Conservation (phyloP, 2,113 vertebrate genomes). For the Macrotis lagotis region DNA sequence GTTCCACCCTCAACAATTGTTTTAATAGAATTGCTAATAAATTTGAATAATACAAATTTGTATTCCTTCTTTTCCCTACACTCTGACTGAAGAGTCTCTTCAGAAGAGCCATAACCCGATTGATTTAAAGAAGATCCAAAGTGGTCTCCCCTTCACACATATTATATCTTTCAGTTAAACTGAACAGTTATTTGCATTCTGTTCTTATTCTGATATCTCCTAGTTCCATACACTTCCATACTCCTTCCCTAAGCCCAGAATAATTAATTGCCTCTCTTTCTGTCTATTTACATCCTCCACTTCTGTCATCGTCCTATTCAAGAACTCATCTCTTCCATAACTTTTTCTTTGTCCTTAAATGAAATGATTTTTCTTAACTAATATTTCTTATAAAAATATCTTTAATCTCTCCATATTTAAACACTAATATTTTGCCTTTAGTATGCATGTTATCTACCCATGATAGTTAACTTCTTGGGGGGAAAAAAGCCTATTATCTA, state of each 20-base stretch:
- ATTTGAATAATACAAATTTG: background rate
- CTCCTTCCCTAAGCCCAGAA: background rate
- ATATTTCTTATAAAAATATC: background rate
- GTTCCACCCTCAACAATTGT: background rate
- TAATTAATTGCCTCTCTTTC: background rate
- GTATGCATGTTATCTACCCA: background rate
- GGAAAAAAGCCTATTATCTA: background rate
- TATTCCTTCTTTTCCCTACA: background rate
- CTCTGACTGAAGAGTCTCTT: background rate
- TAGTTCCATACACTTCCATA: background rate
- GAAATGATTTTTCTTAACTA: background rate
- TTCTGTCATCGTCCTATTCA: background rate
- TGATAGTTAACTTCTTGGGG: background rate
- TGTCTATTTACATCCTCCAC: background rate
- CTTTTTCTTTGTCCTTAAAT: background rate
- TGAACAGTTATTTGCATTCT: background rate
- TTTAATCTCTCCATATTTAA: background rate
- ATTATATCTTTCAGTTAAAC: background rate
- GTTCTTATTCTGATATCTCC: background rate
- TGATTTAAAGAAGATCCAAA: background rate
- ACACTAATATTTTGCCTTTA: background rate
- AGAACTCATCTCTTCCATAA: background rate
- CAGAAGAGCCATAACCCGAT: background rate
- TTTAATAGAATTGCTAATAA: conserved; percentile 32
- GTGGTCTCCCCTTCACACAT: background rate